Evolutionary conservation across 2,888 invertebrate genomes (phyloP).

Genomic region (Hyles lineata): DNA sequence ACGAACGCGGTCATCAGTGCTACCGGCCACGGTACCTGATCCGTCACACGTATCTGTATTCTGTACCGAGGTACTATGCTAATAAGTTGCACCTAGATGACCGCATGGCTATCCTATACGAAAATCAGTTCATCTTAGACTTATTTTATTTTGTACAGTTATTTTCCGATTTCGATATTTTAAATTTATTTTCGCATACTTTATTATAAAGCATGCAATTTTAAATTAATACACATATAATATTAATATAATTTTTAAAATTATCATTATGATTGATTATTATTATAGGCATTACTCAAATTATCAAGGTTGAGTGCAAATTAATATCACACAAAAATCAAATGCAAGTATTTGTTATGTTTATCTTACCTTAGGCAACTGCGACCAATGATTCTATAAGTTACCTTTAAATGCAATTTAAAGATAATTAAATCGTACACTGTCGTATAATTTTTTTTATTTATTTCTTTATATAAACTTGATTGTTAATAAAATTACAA

Average conservation of each 20-base stretch:
- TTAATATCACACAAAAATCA: neutral
- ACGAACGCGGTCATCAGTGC: conserved; percentile 29
- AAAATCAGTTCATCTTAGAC: no score
- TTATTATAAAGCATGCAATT: neutral
- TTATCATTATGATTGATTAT: no score
- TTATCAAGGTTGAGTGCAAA: neutral
- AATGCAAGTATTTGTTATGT: neutral
- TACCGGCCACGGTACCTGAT: neutral
- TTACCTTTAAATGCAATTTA: conserved; percentile 19
- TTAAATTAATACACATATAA: no score
- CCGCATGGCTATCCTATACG: no score
- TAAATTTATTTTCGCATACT: neutral
- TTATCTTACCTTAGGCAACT: neutral
- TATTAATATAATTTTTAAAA: no score
- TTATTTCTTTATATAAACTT: neutral
- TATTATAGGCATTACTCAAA: no score
- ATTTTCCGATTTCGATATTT: neutral
- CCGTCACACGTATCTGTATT: neutral
- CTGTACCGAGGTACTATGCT: neutral
- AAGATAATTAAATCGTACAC: neutral
- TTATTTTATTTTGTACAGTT: neutral
- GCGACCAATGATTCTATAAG: conserved; percentile 30
- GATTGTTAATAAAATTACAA: conserved; percentile 39
- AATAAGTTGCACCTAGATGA: no score
- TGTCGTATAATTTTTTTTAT: neutral